A percentile compares a stretch with the other conserved stretches of the same genome.
phyloP scores from a whole-genome alignment of 2,113 vertebrate genomes.

The Ictidomys tridecemlineatus region DNA sequence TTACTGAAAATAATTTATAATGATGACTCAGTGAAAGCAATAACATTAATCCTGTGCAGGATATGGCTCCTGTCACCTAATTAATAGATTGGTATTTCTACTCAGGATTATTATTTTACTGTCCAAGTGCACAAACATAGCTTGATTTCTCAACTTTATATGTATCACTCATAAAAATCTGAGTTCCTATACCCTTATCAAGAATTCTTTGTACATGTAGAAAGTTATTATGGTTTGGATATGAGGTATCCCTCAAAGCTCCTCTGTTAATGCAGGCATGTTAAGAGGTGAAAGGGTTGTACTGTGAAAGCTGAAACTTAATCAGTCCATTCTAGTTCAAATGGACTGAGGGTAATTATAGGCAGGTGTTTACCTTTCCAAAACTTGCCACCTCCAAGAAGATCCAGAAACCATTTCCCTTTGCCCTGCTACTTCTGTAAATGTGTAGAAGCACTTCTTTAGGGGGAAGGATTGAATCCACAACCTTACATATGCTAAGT shows the following conservation, averaged over 20 bases:
- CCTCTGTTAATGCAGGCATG: too few relatives aligned
- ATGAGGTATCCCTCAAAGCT: too few relatives aligned
- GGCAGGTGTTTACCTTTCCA: not conserved
- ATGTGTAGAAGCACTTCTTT: not conserved
- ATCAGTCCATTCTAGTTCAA: too few relatives aligned
- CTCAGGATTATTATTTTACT: not conserved
- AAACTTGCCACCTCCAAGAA: not conserved
- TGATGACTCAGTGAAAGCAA: not conserved
- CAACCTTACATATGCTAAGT: too few relatives aligned
- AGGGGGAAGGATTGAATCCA: too few relatives aligned
- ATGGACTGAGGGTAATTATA: too few relatives aligned
- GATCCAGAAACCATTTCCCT: not conserved
- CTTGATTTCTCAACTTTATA: not conserved
- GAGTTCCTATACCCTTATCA: not conserved
- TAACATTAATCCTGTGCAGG: not conserved
- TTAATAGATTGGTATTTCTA: not conserved
- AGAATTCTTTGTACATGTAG: not conserved
- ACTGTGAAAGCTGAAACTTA: too few relatives aligned
- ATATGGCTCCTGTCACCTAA: not conserved
- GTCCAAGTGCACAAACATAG: not conserved
- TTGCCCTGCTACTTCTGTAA: not conserved
- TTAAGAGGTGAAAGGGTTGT: too few relatives aligned
- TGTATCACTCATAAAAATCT: not conserved
- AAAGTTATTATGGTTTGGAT: not conserved
- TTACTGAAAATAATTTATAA: not conserved